Base-by-base conservation (phyloP, 2,113 vertebrate genomes). In the Alligator sinensis region DNA sequence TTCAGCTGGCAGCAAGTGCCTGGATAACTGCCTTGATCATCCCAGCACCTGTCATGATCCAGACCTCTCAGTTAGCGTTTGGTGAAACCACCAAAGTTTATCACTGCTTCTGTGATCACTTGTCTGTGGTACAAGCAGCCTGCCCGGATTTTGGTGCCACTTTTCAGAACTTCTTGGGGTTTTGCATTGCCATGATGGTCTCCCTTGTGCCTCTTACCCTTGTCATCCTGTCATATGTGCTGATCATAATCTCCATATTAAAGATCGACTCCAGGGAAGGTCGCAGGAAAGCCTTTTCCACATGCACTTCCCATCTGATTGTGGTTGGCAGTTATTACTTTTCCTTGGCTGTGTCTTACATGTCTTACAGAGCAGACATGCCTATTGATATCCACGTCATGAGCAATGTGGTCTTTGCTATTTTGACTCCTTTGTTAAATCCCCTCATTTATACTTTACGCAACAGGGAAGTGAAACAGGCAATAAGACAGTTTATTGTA, bases 391-490 rank as follows among this genome's bases (percentile, higher is more conserved):
- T 94, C 59, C 94, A 95, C 3, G 30, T 96, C 61, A 83, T 90
- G 82, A 95, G 86, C 63, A 97, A 95, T 0, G n/a, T 94, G 19
- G 60, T 66, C 2, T 93, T 72, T 76, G 91, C 91, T 3, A 88
- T 96, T 80, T 78, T 95, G 30, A 93, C 92, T 4, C 95, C 92
- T 9, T 72, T 93, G 12, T 68, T 96, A 21, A 96, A 93, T 24
- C 94, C 93, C 6, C 80, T 94, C 9, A 96, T 94, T 77, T 96
- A 96, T 19, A 94, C 84, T 1, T 80, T 95, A 28, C 30, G 68
- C 14, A 96, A 97, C 77, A 95, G 89, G 34, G 93, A 97, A 68
- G 93, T 96, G 72, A 97, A 96, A 60, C 84, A 82, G 14, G 88
- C 89, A 1, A 91, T 97, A 24, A 82, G 75, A 76, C 96, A 87